phyloP scores from a whole-genome alignment of 2,888 invertebrate species.

The Gandaritis pyraliata region DNA sequence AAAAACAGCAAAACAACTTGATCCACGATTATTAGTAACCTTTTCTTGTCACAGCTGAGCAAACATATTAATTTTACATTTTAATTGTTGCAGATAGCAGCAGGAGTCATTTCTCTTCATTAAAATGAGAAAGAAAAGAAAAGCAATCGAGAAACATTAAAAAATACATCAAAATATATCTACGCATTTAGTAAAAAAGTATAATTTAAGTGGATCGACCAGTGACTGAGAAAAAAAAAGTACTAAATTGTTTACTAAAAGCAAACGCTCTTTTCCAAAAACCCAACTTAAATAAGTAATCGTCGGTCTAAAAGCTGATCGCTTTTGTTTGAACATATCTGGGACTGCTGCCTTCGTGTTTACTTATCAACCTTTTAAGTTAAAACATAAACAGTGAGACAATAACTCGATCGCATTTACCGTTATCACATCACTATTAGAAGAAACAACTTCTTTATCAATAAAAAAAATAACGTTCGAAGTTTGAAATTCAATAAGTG shows the following conservation, averaged over 20 bases:
- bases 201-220: slow-evolving; percentile 55
- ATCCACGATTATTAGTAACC: too few species aligned
- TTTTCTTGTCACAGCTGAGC: too few species aligned
- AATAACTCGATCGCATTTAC: slow-evolving; percentile 51
- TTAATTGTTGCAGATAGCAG: slow-evolving; percentile 61
- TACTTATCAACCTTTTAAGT: slow-evolving; percentile 61
- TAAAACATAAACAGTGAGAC: slow-evolving; percentile 60
- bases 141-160: slow-evolving; percentile 50
- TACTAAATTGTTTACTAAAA: slow-evolving; percentile 57
- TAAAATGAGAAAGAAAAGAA: slow-evolving; percentile 82
- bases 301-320: slow-evolving; percentile 68
- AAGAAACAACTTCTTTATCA: slow-evolving; percentile 2
- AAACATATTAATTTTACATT: too few species aligned
- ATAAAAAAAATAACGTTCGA: slow-evolving; percentile 40
- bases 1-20: too few species aligned
- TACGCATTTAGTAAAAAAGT: slow-evolving; percentile 43
- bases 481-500: slow-evolving; percentile 27
- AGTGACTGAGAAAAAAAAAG: slow-evolving; percentile 66
- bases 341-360: slow-evolving; percentile 74
- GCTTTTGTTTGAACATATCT: slow-evolving; percentile 74
- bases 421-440: slow-evolving; percentile 37
- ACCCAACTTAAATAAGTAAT: slow-evolving; percentile 76
- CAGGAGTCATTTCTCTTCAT: slow-evolving; percentile 25
- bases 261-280: slow-evolving; percentile 59
- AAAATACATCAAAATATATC: slow-evolving; percentile 34